Base-by-base conservation (phyloP, 92 coral and sea anemone species). In the Epizoanthus stellaris region DNA sequence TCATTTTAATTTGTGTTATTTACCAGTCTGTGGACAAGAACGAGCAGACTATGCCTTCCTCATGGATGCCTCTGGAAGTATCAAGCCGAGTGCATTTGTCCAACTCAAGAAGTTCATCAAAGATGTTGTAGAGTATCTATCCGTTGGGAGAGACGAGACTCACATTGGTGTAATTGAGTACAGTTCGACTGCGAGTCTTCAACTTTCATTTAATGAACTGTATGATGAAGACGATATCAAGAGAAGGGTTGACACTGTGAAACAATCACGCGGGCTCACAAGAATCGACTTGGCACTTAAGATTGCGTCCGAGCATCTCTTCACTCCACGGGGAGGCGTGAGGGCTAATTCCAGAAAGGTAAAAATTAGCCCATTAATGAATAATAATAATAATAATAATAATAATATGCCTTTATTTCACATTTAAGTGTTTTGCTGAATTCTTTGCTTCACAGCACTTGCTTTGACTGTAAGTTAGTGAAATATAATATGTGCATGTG, bases 41-140 rank as follows among this genome's bases (percentile, higher is more conserved):
- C 85, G 77, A 67, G 92, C 98, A 25, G 98, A 94, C 62, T 94
- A 94, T 82, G 94, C 91, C 20, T 92, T 94, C 81, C 81, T 90
- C 15, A 75, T 92, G 83, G 98, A 94, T 65, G 87, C 91, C 2
- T 94, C 98, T 62, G 95, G 98, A 2, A 94, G 98, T 40, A 94
- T 94, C 59, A 87, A 86, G n/a, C 63, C 76, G 0, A 13, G 20
- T 0, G 92, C 92, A 65, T 92, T 82, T 67, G 3, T 7, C 0
- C 61, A 45, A 1, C 61, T 94, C 49, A 85, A 92, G 79, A 15
- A 64, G 8, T 94, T 92, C 87, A 23, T 94, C 49, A 94, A 85
- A 14, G 81, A 79, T 19, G 87, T 80, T 20, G 82, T 94, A 11
- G 93, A 94, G 19, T 92, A 85, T 73, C 92, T 94, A n/a, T 62